phyloP scores from a whole-genome alignment of 2,797 vertebrate genomes.

The Syncerus caffer region DNA sequence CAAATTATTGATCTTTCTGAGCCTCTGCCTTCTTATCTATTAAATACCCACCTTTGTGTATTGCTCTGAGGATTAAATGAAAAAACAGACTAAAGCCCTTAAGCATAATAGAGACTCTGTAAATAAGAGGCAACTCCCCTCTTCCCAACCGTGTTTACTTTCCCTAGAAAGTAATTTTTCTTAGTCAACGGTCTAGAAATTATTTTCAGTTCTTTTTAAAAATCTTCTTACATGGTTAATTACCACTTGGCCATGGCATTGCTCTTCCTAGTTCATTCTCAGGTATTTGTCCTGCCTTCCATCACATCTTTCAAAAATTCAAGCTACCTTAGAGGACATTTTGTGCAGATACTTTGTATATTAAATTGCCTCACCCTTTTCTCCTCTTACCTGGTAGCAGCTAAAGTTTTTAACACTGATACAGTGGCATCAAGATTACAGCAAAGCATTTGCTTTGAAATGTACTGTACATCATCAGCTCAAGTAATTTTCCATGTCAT shows the following conservation, averaged over 20 bases:
- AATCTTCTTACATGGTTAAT: not conserved
- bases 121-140: not conserved
- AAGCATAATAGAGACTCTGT: not conserved
- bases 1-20: constrained; percentile 36
- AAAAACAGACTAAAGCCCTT: constrained; percentile 31
- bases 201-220: not conserved
- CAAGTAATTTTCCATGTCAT: not conserved
- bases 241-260: not conserved
- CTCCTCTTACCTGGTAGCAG: not conserved
- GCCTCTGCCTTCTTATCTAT: not conserved
- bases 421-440: not conserved
- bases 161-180: constrained; percentile 9
- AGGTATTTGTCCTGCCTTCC: not conserved
- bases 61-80: constrained; percentile 5
- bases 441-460: not conserved
- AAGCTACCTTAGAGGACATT: not conserved
- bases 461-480: not conserved
- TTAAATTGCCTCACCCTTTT: not conserved
- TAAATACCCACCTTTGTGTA: not conserved
- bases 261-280: not conserved
- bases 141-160: not conserved
- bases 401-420: not conserved
- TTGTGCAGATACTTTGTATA: not conserved
- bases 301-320: not conserved
- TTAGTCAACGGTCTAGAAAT: not conserved